Base-by-base conservation (phyloP, 1,140 invertebrate genomes). In the Agrypnia vestita region DNA sequence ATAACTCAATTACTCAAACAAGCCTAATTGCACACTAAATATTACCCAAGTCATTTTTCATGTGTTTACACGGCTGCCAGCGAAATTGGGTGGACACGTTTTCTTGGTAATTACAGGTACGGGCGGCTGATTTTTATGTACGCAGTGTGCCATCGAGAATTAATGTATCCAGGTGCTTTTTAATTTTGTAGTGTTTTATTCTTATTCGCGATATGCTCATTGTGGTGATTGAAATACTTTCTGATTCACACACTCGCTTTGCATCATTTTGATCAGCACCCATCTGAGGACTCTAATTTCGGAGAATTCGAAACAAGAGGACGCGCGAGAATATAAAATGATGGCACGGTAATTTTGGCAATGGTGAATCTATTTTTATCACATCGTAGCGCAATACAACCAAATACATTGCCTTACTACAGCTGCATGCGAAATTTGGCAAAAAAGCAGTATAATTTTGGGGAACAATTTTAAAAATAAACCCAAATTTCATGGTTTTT, bases 1-100 rank as follows among this genome's bases (percentile, higher is more conserved):
- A 82, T 82, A 79, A 82, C 81, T 82, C 81, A 76, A 82, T 82
- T 82, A 82, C 77, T 82, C 80, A 79, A 79, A 76, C 67, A 74
- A 75, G 71, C 77, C 77, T 82, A 82, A 82, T 82, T 82, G 80
- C 78, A 43, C 59, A 79, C 76, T 79, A 76, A 82, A 76, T 82
- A 79, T 82, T 79, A 76, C 64, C 13, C 17, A 61, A 62, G 61
- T 51, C 69, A 81, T 81, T 71, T 69, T 56, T 81, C 80, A 78
- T 77, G 76, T 25, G 72, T 64, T 64, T 59, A 59, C 19, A 17
- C 44, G 7, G 64, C 13, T 69, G 74, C 44, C 49, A 64, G 15
- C 25, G 76, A 78, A 78, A 71, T 78, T 78, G 64, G 77, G 49
- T 72, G 77, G 67, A 73, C 77, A 72, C 67, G 77, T 72, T 59